phyloP scores from a whole-genome alignment of 37 sponge, comb jelly and placozoan species.

The Bolinopsis microptera region DNA sequence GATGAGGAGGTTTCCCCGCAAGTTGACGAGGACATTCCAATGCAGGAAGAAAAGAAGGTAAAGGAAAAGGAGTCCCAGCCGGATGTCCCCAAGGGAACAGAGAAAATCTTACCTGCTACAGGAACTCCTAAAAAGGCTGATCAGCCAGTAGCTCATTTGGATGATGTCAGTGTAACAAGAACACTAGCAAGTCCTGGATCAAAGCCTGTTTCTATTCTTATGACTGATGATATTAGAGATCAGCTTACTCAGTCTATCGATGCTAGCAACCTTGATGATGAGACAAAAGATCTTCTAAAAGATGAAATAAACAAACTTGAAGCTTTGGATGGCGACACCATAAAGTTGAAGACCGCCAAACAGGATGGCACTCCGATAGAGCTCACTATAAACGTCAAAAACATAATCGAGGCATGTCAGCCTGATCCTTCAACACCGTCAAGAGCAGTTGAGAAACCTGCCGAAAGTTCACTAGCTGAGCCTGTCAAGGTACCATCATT shows the following conservation, averaged over 20 bases:
- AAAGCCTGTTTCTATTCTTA: not conserved
- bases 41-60: not conserved
- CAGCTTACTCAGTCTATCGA: not conserved
- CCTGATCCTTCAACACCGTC: not conserved
- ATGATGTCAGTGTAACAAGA: not conserved
- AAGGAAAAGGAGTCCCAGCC: not conserved
- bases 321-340: not conserved
- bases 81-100: not conserved
- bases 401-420: not conserved
- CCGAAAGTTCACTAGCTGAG: not conserved
- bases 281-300: slow-evolving; percentile 24
- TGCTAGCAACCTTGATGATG: not conserved
- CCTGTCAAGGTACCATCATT: not conserved
- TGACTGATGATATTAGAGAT: slow-evolving; percentile 1
- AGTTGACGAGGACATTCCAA: not conserved
- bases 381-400: slow-evolving; percentile 25
- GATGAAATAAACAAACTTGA: not conserved
- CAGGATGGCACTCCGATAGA: slow-evolving; percentile 46
- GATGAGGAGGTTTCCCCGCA: not conserved
- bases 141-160: not conserved
- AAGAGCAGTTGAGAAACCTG: not conserved
- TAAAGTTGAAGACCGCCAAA: not conserved
- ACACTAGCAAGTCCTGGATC: not conserved
- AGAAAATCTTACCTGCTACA: not conserved
- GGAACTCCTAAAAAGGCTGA: not conserved